Conservation (phyloP, 2,113 vertebrate genomes). For the Neodon shergylaensis region DNA sequence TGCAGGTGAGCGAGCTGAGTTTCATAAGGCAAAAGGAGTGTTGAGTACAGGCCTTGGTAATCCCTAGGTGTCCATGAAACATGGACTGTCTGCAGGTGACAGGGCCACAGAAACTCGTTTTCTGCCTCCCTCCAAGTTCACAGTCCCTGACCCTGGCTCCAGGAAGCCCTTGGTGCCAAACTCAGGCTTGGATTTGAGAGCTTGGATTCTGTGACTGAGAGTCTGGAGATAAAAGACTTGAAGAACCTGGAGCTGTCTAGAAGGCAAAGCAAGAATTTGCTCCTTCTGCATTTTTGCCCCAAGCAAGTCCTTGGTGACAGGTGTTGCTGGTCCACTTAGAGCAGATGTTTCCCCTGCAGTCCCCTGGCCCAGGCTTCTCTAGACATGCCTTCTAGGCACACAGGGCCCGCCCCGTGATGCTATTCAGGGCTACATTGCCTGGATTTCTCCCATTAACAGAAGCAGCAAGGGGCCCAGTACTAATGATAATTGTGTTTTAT, state of each 20-base stretch:
- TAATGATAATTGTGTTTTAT: neutral
- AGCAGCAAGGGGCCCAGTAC: neutral
- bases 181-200: neutral
- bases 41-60: neutral
- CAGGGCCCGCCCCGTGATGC: neutral
- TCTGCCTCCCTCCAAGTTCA: neutral
- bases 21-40: neutral
- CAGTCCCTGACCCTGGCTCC: neutral
- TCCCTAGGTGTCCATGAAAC: neutral
- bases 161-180: neutral
- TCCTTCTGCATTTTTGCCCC: neutral
- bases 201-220: neutral
- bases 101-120: neutral
- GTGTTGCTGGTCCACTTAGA: neutral
- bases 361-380: neutral
- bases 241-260: neutral
- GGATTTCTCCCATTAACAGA: neutral
- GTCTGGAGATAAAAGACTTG: neutral
- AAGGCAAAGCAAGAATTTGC: neutral
- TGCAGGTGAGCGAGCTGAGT: too few relatives aligned
- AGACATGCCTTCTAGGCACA: too few relatives aligned
- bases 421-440: too few relatives aligned
- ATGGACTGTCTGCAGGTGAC: neutral
- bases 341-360: neutral
- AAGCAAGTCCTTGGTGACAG: neutral